A percentile compares a stretch with the other conserved stretches of the same genome.
These are phyloP conservation scores for Procambarus virginalis DNA, from an alignment of 1,140 invertebrate species.

Conservation along the genomic window DNA sequence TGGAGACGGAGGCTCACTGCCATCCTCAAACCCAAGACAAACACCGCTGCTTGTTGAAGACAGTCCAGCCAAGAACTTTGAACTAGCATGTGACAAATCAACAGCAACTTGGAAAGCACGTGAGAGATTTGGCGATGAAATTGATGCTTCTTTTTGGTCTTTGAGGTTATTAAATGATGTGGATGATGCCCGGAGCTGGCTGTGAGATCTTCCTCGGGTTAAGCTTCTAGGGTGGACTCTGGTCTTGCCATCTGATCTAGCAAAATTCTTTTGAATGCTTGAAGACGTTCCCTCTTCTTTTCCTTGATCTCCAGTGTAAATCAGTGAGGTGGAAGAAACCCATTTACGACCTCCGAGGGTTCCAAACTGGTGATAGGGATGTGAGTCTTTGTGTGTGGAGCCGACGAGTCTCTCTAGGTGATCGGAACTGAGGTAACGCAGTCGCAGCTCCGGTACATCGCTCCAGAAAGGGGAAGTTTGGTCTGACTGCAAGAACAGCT, in stretches of 20 bases:
- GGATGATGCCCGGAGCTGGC: not conserved
- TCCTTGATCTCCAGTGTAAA: not conserved
- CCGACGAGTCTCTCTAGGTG: not conserved
- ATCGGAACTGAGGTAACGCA: slow-evolving; percentile 54
- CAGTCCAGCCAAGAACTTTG: slow-evolving; percentile 33
- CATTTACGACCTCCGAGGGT: slow-evolving; percentile 20
- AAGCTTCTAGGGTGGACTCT: not conserved
- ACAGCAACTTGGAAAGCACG: slow-evolving; percentile 58
- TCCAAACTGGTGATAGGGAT: not conserved
- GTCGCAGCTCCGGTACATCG: slow-evolving; percentile 54
- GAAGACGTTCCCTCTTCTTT: not conserved
- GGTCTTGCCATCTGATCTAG: not conserved
- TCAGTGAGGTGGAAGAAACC: slow-evolving; percentile 52
- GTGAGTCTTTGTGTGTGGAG: not conserved
- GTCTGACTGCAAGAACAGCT: slow-evolving; percentile 56
- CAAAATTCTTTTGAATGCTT: not conserved
- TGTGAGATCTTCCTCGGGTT: slow-evolving; percentile 30
- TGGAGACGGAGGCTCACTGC: slow-evolving; percentile 42
- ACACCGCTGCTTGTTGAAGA: slow-evolving; percentile 60
- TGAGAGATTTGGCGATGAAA: slow-evolving; percentile 42
- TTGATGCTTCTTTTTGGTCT: slow-evolving; percentile 1
- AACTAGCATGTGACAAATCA: slow-evolving; percentile 44
- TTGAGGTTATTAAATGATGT: slow-evolving; percentile 4
- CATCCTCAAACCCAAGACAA: slow-evolving; percentile 43
- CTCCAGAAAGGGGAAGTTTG: slow-evolving; percentile 53